Evolutionary conservation across 2,113 vertebrate genomes (phyloP).

Genomic region (Cavia porcellus): DNA sequence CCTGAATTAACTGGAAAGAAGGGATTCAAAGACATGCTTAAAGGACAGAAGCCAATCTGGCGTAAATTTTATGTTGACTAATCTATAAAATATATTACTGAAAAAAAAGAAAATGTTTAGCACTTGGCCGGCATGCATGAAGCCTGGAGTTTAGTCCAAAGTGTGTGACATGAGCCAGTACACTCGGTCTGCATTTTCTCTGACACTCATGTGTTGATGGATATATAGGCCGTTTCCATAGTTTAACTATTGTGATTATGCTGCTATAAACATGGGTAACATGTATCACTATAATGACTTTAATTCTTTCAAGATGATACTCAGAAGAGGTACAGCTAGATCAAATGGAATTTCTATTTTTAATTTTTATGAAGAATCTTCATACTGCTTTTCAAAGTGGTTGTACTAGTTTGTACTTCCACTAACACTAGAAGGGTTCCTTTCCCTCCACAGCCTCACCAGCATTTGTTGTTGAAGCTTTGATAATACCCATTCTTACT

Average conservation of each 20-base stretch:
- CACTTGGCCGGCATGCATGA: not conserved
- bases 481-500: not conserved
- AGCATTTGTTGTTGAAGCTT: not conserved
- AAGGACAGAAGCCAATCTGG: not conserved
- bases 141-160: not conserved
- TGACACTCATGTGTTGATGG: not conserved
- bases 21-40: not conserved
- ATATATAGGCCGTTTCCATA: not conserved
- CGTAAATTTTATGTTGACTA: not conserved
- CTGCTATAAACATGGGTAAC: not conserved
- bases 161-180: not conserved
- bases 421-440: not conserved
- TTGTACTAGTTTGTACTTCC: not conserved
- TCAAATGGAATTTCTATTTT: not conserved
- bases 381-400: not conserved
- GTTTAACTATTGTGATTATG: not conserved
- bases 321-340: not conserved
- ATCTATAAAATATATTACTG: not conserved
- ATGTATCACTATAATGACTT: not conserved
- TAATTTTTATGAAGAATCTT: not conserved
- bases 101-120: not conserved
- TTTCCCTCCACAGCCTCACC: not conserved
- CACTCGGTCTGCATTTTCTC: not conserved
- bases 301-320: not conserved
- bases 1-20: not conserved